These are phyloP conservation scores for Lottia gigantea DNA, from an alignment of 2,888 invertebrate genomes.

Conservation along the genomic window DNA sequence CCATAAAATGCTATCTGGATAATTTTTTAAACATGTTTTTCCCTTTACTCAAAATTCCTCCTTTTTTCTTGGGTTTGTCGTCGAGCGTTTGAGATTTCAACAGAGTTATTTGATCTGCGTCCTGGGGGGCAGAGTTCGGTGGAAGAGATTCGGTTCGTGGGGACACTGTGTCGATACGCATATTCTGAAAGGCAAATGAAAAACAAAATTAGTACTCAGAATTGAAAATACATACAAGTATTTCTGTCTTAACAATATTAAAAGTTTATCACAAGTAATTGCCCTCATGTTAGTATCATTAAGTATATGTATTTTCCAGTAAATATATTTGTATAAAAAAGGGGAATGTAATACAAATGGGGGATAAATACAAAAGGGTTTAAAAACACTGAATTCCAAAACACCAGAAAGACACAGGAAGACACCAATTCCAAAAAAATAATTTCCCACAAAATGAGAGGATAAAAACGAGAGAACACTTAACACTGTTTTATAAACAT, in stretches of 20 bases:
- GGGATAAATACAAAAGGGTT: no score
- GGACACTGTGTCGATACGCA: constrained; percentile 37
- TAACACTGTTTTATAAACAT: no score
- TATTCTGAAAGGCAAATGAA: constrained; percentile 19
- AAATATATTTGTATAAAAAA: no score
- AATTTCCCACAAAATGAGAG: no score
- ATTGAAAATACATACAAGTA: no score
- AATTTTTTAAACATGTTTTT: constrained; percentile 63
- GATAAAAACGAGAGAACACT: background rate
- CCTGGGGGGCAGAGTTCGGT: constrained; percentile 18
- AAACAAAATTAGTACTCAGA: background rate
- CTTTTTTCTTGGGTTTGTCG: constrained; percentile 53
- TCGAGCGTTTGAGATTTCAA: constrained; percentile 32
- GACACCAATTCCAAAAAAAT: no score
- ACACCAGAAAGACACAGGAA: no score
- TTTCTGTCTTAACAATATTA: no score
- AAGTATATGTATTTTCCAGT: no score
- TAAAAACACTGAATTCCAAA: background rate
- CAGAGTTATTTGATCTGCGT: constrained; percentile 37
- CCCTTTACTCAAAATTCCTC: constrained; percentile 57
- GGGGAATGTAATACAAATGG: no score
- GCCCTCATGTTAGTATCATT: no score
- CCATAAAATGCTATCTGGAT: constrained; percentile 43
- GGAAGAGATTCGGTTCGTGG: constrained; percentile 25
- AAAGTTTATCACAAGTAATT: no score